phyloP scores from a whole-genome alignment of 2,113 vertebrate species.

The Arenaria interpres region DNA sequence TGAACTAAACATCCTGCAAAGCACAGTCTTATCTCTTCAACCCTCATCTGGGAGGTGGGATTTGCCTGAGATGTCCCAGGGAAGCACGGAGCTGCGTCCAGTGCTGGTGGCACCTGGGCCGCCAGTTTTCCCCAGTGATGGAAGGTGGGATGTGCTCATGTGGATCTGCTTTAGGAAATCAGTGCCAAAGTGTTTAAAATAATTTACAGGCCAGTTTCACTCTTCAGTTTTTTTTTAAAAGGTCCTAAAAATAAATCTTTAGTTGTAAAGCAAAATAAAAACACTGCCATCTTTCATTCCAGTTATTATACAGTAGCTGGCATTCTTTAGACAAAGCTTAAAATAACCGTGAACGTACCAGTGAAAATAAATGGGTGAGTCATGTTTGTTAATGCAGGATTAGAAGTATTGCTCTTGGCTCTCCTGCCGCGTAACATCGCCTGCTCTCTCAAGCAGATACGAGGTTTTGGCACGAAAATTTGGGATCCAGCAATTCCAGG shows the following conservation, averaged over 20 bases:
- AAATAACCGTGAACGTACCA: conserved; percentile 64
- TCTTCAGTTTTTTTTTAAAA: background rate
- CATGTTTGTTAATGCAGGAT: conserved; percentile 29
- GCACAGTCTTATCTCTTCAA: background rate
- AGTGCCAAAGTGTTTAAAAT: background rate
- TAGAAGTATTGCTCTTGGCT: conserved; percentile 43
- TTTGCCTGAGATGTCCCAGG: background rate
- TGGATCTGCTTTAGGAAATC: background rate
- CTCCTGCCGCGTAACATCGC: background rate
- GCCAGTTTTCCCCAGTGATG: background rate
- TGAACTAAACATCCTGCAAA: background rate
- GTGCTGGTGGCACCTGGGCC: background rate
- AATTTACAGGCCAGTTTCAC: background rate
- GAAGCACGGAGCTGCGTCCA: fast-evolving
- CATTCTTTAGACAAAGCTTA: conserved; percentile 67
- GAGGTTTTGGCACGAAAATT: background rate
- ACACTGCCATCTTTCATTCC: conserved; percentile 52
- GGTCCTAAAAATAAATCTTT: conserved; percentile 25
- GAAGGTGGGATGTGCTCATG: background rate
- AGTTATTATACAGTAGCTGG: conserved; percentile 47
- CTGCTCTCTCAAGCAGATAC: background rate
- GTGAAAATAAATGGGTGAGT: conserved; percentile 66
- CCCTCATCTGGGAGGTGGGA: background rate
- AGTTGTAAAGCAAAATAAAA: conserved; percentile 61
- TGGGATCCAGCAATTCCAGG: background rate